These are phyloP conservation scores for Emydoidea blandingii DNA, from an alignment of 2,797 vertebrate genomes.

Conservation along the genomic window DNA sequence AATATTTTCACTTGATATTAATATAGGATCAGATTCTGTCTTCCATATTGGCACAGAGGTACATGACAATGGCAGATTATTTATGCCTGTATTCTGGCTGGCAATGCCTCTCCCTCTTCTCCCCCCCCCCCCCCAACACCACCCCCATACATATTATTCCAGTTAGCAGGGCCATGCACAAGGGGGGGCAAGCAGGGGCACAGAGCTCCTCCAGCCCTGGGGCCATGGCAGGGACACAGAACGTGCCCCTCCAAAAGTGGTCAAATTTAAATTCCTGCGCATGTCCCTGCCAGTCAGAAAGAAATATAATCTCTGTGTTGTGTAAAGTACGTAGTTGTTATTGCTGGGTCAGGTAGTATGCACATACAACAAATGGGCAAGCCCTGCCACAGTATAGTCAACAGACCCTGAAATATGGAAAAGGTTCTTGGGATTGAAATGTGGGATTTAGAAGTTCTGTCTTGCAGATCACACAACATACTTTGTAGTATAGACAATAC, in stretches of 20 bases:
- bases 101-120: no score
- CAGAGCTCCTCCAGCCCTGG: no score
- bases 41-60: not conserved
- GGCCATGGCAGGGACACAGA: no score
- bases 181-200: no score
- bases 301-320: not conserved
- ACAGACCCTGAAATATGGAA: not conserved
- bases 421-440: not conserved
- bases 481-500: not conserved
- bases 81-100: not conserved
- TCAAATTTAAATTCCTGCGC: no score
- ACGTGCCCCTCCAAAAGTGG: no score
- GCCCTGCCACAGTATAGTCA: not conserved
- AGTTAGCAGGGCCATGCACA: no score
- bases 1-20: not conserved
- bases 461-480: not conserved
- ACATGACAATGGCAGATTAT: not conserved
- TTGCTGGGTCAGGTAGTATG: not conserved
- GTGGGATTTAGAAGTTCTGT: fast-evolving
- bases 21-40: not conserved
- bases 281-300: not conserved
- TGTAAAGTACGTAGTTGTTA: not conserved
- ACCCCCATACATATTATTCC: not conserved
- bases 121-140: not conserved
- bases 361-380: not conserved